phyloP scores from a whole-genome alignment of 2,113 vertebrate species.

The Xenus cinereus region DNA sequence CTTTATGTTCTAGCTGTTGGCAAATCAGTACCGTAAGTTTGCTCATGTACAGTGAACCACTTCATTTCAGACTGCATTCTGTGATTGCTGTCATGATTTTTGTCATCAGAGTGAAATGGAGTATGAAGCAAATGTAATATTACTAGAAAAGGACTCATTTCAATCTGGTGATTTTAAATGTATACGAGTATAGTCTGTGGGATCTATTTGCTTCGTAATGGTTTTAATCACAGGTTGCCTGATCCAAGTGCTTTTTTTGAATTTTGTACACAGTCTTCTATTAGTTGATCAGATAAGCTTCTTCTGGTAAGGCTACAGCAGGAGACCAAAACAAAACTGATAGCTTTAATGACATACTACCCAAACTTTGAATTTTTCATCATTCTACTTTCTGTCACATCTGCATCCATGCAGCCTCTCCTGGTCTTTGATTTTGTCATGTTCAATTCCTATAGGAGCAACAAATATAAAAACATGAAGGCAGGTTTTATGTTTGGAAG shows the following conservation, averaged over 20 bases:
- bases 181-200: background rate
- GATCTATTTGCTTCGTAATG: slow-evolving; percentile 9
- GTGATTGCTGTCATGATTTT: background rate
- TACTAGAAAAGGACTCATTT: slow-evolving; percentile 27
- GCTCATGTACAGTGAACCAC: background rate
- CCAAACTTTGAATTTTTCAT: background rate
- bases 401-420: background rate
- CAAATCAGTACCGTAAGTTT: background rate
- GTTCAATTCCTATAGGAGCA: background rate
- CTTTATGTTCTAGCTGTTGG: background rate
- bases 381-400: background rate
- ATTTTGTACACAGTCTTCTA: background rate
- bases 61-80: background rate
- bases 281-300: background rate
- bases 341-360: background rate
- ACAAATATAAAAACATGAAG: background rate
- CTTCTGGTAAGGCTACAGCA: background rate
- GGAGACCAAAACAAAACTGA: background rate
- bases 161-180: background rate
- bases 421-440: background rate
- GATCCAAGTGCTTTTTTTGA: background rate
- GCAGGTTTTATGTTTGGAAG: background rate
- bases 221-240: background rate
- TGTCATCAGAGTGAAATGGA: background rate
- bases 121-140: background rate